Percentiles rank a stretch among this genome's conserved stretches.
Evolutionary conservation across 2,888 invertebrate species (phyloP).

Genomic region (Drosophila histrio): DNA sequence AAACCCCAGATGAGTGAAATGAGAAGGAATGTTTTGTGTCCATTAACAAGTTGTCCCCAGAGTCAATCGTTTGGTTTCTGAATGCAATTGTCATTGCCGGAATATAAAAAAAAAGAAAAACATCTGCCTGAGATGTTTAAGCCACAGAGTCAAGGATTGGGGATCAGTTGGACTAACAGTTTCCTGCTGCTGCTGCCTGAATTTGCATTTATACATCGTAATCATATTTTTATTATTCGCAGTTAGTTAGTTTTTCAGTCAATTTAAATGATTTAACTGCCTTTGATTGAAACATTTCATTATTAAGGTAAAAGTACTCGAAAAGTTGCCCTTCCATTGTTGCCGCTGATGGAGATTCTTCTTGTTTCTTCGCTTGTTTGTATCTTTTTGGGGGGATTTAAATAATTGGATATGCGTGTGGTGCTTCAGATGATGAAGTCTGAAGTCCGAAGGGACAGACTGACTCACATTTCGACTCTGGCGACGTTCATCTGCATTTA

Average conservation of each 20-base stretch:
- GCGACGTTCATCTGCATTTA: slow-evolving; percentile 53
- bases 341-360: not conserved
- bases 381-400: slow-evolving; percentile 65
- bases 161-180: slow-evolving; percentile 32
- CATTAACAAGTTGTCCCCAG: slow-evolving; percentile 76
- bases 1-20: slow-evolving; percentile 48
- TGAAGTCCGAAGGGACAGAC: slow-evolving; percentile 10
- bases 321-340: slow-evolving; percentile 1
- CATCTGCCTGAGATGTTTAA: slow-evolving; percentile 64
- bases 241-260: slow-evolving; percentile 70
- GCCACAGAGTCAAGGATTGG: not conserved
- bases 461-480: slow-evolving; percentile 30
- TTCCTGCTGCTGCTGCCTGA: slow-evolving; percentile 34
- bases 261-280: slow-evolving; percentile 77
- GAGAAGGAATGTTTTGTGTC: slow-evolving; percentile 63
- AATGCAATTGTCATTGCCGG: slow-evolving; percentile 19
- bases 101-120: slow-evolving; percentile 29
- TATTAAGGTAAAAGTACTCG: slow-evolving; percentile 43
- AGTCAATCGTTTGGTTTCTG: slow-evolving; percentile 25
- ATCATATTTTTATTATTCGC: slow-evolving; percentile 81
- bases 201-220: slow-evolving; percentile 81
- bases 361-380: not conserved
- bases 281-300: slow-evolving; percentile 80
- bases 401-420: slow-evolving; percentile 82
- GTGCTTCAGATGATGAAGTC: slow-evolving; percentile 46